These are phyloP conservation scores for Noctua fimbriata DNA, from an alignment of 2,888 invertebrate species.

Conservation along the genomic window DNA sequence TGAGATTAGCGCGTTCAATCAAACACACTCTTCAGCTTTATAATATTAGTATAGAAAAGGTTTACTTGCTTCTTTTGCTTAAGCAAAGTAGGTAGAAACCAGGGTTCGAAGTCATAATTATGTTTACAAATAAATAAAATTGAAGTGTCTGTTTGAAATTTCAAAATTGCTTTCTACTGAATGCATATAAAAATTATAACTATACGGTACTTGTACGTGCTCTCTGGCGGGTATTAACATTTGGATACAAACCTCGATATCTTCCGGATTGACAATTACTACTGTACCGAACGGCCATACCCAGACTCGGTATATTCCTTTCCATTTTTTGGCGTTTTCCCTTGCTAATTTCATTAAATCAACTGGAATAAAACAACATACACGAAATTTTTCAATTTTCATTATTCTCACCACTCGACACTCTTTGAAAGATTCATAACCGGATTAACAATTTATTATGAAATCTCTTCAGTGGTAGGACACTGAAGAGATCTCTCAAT, in stretches of 20 bases:
- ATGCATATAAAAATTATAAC: no score
- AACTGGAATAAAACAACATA: conserved; percentile 59
- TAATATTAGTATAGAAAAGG: no score
- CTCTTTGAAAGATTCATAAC: neutral
- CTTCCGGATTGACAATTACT: conserved; percentile 63
- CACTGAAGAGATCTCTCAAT: no score
- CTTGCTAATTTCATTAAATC: conserved; percentile 74
- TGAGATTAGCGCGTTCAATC: no score
- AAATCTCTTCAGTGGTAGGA: no score
- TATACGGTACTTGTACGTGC: neutral
- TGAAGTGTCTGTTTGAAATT: no score
- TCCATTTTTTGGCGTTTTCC: conserved; percentile 67
- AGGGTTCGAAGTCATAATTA: no score
- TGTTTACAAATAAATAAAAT: no score
- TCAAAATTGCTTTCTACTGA: no score
- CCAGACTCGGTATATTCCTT: conserved; percentile 77
- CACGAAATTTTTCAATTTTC: neutral
- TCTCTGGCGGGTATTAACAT: neutral
- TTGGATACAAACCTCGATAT: conserved; percentile 65
- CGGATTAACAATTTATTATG: neutral
- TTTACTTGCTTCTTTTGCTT: no score
- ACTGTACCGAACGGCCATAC: conserved; percentile 68
- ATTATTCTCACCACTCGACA: neutral
- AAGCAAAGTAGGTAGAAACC: no score
- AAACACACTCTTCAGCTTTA: no score